These are phyloP conservation scores for Stichodactyla helianthus DNA, from an alignment of 64 coral and sea anemone species.

Conservation along the genomic window DNA sequence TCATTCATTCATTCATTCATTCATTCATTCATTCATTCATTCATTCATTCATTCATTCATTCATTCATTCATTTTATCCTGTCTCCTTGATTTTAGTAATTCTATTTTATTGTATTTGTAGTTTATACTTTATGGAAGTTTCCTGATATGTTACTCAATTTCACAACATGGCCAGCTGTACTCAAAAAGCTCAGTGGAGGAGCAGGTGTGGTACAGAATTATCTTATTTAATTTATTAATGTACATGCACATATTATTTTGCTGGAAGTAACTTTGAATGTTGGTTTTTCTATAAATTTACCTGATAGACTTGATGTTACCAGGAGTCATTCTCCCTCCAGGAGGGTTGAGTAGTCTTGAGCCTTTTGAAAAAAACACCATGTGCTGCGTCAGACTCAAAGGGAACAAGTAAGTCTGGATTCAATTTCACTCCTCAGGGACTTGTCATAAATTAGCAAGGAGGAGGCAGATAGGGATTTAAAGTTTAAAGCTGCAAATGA, in stretches of 20 bases:
- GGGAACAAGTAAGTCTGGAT: constrained; percentile 60
- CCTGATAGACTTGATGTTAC: constrained; percentile 84
- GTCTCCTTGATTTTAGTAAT: not conserved
- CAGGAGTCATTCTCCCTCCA: constrained; percentile 73
- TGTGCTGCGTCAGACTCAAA: constrained; percentile 75
- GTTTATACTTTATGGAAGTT: constrained; percentile 89
- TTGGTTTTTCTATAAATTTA: not conserved
- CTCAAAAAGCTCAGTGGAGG: constrained; percentile 84
- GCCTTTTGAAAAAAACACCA: constrained; percentile 63
- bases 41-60: not conserved
- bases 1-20: no score
- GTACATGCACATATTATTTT: not conserved
- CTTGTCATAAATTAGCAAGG: no score
- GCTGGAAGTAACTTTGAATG: not conserved
- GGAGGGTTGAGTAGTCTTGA: constrained; percentile 28
- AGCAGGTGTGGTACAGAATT: constrained; percentile 53
- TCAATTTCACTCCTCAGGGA: no score
- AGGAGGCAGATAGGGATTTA: no score
- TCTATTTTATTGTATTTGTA: not conserved
- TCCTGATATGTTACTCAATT: constrained; percentile 62
- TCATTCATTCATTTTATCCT: not conserved
- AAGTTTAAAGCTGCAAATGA: no score
- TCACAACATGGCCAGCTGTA: constrained; percentile 92
- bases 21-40: not conserved
- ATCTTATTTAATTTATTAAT: not conserved